Conservation (phyloP, 1,140 invertebrate species). For the Portunus trituberculatus region DNA sequence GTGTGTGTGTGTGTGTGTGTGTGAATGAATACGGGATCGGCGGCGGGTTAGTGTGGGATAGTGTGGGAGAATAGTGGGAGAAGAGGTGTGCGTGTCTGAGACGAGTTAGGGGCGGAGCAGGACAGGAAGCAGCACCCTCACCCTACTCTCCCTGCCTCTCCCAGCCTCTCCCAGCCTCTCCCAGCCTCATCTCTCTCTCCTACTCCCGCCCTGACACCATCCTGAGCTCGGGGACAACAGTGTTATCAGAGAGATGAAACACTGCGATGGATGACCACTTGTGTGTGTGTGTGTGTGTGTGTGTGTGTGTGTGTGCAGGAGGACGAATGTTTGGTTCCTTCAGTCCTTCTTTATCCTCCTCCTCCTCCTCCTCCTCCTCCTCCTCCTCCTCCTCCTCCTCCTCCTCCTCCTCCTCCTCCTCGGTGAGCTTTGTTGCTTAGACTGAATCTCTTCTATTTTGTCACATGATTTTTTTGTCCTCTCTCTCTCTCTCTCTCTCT, state of each 20-base stretch:
- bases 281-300: slow-evolving; percentile 40
- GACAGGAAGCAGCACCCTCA: not conserved
- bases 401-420: slow-evolving; percentile 22
- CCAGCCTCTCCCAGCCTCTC: too few species aligned
- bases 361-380: slow-evolving; percentile 23
- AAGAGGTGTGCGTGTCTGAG: not conserved
- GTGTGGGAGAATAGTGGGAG: not conserved
- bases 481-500: slow-evolving; percentile 5
- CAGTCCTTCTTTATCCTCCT: not conserved
- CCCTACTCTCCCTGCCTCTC: too few species aligned
- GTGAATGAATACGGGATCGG: not conserved
- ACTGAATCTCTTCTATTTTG: not conserved
- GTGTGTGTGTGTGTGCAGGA: slow-evolving; percentile 32
- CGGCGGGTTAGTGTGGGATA: not conserved
- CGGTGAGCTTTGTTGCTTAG: not conserved
- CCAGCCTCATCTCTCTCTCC: not conserved
- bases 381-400: slow-evolving; percentile 29
- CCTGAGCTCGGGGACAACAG: not conserved
- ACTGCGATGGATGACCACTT: not conserved
- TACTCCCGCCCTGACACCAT: not conserved
- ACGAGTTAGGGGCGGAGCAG: not conserved
- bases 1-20: too few species aligned
- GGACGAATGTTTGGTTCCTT: not conserved
- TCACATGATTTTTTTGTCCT: not conserved
- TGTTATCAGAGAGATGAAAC: slow-evolving; percentile 4